Conservation (phyloP, 2,888 invertebrate genomes). For the Rhorus exstirpatorius region DNA sequence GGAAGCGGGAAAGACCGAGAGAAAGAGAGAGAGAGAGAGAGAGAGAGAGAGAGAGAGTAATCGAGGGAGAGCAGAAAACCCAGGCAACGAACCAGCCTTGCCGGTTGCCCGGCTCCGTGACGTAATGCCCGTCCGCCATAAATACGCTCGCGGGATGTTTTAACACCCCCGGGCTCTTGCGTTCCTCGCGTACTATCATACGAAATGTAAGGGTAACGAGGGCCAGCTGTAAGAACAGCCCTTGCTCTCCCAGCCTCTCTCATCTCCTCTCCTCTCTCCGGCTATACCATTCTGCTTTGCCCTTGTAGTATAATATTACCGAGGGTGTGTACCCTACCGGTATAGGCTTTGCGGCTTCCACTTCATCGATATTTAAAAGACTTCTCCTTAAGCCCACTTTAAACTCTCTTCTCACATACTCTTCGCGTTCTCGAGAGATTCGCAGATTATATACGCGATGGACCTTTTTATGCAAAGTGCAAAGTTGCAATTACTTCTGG, state of each 20-base stretch:
- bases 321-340: conserved; percentile 31
- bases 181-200: conserved; percentile 58
- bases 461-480: conserved; percentile 47
- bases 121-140: conserved; percentile 71
- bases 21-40: conserved; percentile 52
- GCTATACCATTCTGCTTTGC: conserved; percentile 61
- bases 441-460: conserved; percentile 41
- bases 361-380: conserved; percentile 74
- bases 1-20: too few relatives aligned
- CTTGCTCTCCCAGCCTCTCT: conserved; percentile 36
- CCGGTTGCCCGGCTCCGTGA: conserved; percentile 60
- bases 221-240: conserved; percentile 71
- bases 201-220: conserved; percentile 72
- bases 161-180: conserved; percentile 66
- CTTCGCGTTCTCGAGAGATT: conserved; percentile 35
- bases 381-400: conserved; percentile 58
- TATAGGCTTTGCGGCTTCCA: conserved; percentile 66
- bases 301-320: conserved; percentile 49
- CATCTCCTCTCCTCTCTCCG: conserved; percentile 16
- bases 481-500: conserved; percentile 41
- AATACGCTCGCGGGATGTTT: conserved; percentile 71
- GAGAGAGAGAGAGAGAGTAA: conserved; percentile 51
- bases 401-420: conserved; percentile 39
- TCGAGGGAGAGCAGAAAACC: conserved; percentile 69
- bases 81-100: conserved; percentile 65